These are phyloP conservation scores for Brachionus rubens DNA, from an alignment of 1,140 invertebrate genomes.

Conservation along the genomic window DNA sequence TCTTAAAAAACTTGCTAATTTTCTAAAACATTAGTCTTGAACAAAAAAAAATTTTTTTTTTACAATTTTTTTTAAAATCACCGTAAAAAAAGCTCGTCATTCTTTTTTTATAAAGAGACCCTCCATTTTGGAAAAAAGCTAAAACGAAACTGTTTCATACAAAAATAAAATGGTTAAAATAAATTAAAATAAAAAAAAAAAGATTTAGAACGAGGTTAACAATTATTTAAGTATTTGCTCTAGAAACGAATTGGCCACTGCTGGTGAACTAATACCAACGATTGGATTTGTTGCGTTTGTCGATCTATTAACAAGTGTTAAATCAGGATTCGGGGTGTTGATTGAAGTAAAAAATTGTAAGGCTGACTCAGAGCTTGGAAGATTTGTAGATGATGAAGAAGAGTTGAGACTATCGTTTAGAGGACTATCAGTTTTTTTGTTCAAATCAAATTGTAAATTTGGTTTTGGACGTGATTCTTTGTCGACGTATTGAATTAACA, in stretches of 20 bases:
- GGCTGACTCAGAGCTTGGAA: conserved; percentile 17
- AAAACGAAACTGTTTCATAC: too few relatives aligned
- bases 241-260: conserved; percentile 43
- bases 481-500: conserved; percentile 46
- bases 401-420: conserved; percentile 20
- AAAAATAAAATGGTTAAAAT: neutral
- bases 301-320: conserved; percentile 16
- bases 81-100: neutral
- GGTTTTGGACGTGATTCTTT: conserved; percentile 35
- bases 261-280: conserved; percentile 21
- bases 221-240: conserved; percentile 46
- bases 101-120: too few relatives aligned
- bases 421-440: conserved; percentile 42
- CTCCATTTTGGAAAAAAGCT: too few relatives aligned
- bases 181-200: conserved; percentile 15
- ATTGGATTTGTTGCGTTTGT: conserved; percentile 12
- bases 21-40: too few relatives aligned
- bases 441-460: conserved; percentile 39
- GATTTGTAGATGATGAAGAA: conserved; percentile 14
- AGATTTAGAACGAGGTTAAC: neutral
- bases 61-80: too few relatives aligned
- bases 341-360: conserved; percentile 6
- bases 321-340: neutral
- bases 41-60: too few relatives aligned
- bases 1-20: too few relatives aligned